Conservation (phyloP, 1,140 invertebrate genomes). For the Coelopa frigida region DNA sequence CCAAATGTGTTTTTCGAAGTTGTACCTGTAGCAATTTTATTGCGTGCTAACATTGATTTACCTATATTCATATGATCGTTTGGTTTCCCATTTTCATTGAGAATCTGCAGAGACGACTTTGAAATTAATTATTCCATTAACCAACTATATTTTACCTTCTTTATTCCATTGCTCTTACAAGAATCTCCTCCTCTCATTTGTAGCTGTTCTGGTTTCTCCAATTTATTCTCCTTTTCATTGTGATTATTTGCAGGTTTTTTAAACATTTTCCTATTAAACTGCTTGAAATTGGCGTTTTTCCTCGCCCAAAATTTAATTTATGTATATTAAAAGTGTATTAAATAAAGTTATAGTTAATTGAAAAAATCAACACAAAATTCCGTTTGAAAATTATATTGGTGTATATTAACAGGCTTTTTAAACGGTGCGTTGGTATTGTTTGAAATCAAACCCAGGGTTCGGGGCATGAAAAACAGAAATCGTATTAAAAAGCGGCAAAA, state of each 20-base stretch:
- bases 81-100: background rate
- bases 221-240: conserved; percentile 6
- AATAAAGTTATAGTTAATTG: no score
- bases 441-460: no score
- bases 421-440: background rate
- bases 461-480: no score
- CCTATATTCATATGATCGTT: background rate
- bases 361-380: no score
- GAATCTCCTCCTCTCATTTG: no score
- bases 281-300: background rate
- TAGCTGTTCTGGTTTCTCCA: background rate
- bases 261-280: background rate
- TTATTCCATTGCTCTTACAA: background rate
- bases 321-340: no score
- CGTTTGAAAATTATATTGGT: conserved; percentile 9
- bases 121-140: no score
- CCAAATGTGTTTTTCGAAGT: no score
- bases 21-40: background rate
- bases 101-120: background rate
- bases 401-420: conserved; percentile 9
- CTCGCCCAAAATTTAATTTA: background rate
- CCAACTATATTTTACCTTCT: no score
- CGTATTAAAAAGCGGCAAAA: no score
- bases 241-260: background rate
- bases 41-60: background rate